Conservation (phyloP, 2,797 vertebrate species). For the Cetoscarus ocellatus region DNA sequence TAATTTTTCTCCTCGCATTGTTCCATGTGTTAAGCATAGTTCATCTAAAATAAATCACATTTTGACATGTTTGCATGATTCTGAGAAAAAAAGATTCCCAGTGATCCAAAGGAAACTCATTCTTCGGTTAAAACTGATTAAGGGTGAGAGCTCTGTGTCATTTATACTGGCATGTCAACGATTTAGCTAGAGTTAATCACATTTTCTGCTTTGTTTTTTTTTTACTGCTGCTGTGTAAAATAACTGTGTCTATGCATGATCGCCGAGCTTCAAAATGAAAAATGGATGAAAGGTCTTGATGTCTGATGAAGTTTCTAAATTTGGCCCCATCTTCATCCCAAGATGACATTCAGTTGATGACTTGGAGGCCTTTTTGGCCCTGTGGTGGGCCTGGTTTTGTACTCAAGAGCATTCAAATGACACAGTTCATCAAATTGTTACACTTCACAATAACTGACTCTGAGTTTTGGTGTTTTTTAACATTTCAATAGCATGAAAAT, state of each 20-base stretch:
- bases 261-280: constrained; percentile 44
- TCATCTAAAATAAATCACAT: constrained; percentile 19
- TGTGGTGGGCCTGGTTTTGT: constrained; percentile 40
- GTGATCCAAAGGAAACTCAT: constrained; percentile 40
- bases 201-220: constrained; percentile 35
- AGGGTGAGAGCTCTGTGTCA: constrained; percentile 25
- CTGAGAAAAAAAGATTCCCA: constrained; percentile 24
- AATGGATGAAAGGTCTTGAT: constrained; percentile 51
- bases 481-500: background rate
- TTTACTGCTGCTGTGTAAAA: constrained; percentile 28
- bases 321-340: constrained; percentile 30
- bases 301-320: constrained; percentile 58
- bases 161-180: constrained; percentile 31
- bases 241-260: constrained; percentile 35
- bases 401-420: constrained; percentile 39
- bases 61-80: constrained; percentile 1
- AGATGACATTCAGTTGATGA: constrained; percentile 34
- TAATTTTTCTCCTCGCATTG: constrained; percentile 18
- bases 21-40: background rate
- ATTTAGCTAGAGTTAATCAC: constrained; percentile 40
- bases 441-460: constrained; percentile 6
- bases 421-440: constrained; percentile 41
- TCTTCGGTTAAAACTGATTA: constrained; percentile 36
- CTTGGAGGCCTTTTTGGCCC: constrained; percentile 42
- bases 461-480: constrained; percentile 7